Percentiles rank a stretch among this genome's conserved stretches.
Conservation (phyloP, 1,140 invertebrate genomes). For the Drosophila murphyi region DNA sequence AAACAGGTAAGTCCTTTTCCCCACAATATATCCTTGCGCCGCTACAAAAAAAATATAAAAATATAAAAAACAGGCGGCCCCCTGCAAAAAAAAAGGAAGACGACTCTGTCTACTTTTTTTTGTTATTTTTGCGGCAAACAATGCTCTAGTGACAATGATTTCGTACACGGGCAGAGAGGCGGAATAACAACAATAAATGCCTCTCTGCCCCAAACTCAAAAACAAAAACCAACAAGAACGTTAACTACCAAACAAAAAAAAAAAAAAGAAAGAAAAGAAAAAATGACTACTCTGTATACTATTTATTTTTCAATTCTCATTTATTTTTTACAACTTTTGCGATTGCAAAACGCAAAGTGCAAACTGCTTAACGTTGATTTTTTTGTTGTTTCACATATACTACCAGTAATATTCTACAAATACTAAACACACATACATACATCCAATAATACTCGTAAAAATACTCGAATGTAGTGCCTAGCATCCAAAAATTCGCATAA, state of each 20-base stretch:
- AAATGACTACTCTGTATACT: not conserved
- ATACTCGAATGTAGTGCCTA: conserved; percentile 33
- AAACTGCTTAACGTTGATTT: conserved; percentile 5
- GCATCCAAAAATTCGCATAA: conserved; percentile 27
- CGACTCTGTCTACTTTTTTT: conserved; percentile 39
- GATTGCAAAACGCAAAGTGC: not conserved
- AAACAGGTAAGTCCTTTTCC: conserved; percentile 92
- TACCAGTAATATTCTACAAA: not conserved
- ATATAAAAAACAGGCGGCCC: conserved; percentile 40
- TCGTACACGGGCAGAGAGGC: conserved; percentile 56
- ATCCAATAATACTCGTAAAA: conserved; percentile 11
- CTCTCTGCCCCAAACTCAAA: conserved; percentile 17
- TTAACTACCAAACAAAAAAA: conserved; percentile 8
- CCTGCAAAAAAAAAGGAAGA: conserved; percentile 12
- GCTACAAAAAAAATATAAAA: conserved; percentile 10
- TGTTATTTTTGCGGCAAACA: conserved; percentile 74
- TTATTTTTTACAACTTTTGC: conserved; percentile 12
- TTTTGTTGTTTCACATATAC: not conserved
- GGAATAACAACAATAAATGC: conserved; percentile 8
- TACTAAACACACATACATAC: conserved; percentile 19
- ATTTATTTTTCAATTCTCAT: conserved; percentile 2
- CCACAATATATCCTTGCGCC: conserved; percentile 16
- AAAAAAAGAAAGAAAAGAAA: conserved; percentile 12
- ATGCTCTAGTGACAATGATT: conserved; percentile 81
- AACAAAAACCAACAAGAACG: conserved; percentile 15